phyloP scores from a whole-genome alignment of 2,113 vertebrate genomes.

The Hypomesus transpacificus region DNA sequence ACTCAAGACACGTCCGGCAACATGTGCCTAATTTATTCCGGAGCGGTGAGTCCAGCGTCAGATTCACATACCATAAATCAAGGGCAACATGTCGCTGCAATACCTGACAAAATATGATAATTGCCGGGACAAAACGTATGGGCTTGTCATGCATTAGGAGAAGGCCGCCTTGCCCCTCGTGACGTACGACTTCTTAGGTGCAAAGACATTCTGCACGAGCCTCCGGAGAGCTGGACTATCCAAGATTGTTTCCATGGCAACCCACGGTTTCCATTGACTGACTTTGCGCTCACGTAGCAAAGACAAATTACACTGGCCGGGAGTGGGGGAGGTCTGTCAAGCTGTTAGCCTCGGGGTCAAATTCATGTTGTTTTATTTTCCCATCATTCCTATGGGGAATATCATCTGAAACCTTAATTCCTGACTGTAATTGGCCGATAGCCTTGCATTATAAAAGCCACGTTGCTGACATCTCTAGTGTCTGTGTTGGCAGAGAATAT shows the following conservation, averaged over 20 bases:
- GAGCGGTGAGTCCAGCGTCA: slow-evolving; percentile 62
- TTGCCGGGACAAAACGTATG: slow-evolving; percentile 58
- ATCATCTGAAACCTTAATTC: slow-evolving; percentile 61
- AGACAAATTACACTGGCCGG: slow-evolving; percentile 73
- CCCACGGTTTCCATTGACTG: slow-evolving; percentile 77
- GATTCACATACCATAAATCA: slow-evolving; percentile 60
- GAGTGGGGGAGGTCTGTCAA: slow-evolving; percentile 62
- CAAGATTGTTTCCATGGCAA: slow-evolving; percentile 74
- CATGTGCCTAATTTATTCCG: slow-evolving; percentile 60
- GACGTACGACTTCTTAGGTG: slow-evolving; percentile 72
- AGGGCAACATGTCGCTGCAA: slow-evolving; percentile 59
- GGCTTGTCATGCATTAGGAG: slow-evolving; percentile 62
- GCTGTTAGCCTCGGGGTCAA: slow-evolving; percentile 74
- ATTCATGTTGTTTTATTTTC: slow-evolving; percentile 74
- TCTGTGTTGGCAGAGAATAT: background rate
- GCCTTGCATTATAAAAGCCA: slow-evolving; percentile 47
- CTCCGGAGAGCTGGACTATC: slow-evolving; percentile 52
- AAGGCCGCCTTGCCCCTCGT: slow-evolving; percentile 58
- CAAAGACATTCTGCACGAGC: slow-evolving; percentile 64
- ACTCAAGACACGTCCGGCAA: slow-evolving; percentile 58
- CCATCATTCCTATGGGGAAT: slow-evolving; percentile 60
- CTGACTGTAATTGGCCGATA: slow-evolving; percentile 49
- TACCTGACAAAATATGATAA: slow-evolving; percentile 71
- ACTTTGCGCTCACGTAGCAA: slow-evolving; percentile 74
- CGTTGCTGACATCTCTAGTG: background rate